A percentile compares a stretch with the other conserved stretches of the same genome.
These are phyloP conservation scores for Albula glossodonta DNA, from an alignment of 2,113 vertebrate species.

Conservation along the genomic window DNA sequence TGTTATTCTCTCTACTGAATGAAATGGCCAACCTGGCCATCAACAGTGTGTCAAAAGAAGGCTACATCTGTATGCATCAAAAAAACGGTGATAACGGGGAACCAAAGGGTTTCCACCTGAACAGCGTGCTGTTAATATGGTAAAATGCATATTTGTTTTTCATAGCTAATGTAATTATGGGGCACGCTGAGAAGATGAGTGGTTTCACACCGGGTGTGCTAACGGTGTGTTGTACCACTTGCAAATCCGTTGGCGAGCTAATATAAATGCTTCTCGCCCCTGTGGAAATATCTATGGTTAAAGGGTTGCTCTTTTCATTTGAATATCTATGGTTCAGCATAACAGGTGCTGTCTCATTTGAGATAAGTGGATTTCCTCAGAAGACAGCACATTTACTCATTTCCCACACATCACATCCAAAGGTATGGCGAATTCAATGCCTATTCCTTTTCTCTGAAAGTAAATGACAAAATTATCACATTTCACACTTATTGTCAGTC, in stretches of 20 bases:
- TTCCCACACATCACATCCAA: background rate
- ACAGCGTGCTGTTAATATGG: constrained; percentile 12
- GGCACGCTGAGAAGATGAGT: constrained; percentile 17
- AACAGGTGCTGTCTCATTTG: background rate
- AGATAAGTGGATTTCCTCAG: background rate
- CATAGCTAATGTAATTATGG: constrained; percentile 17
- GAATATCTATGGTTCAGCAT: background rate
- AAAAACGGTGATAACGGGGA: background rate
- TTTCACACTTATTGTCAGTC: background rate
- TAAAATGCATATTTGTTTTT: constrained; percentile 24
- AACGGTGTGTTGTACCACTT: background rate
- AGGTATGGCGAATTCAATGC: background rate
- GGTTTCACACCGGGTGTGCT: constrained; percentile 19
- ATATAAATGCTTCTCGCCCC: background rate
- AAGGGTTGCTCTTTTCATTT: background rate
- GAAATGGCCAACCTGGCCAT: background rate
- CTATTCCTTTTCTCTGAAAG: background rate
- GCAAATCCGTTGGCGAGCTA: background rate
- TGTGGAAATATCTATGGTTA: background rate
- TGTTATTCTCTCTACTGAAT: background rate
- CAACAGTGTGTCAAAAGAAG: background rate
- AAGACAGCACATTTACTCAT: background rate
- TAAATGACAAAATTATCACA: background rate
- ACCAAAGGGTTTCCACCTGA: background rate
- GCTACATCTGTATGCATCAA: background rate